Evolutionary conservation across 1,140 invertebrate species (phyloP), one percentile per base, ranked within the genome.

Genomic region (Gryon sp.): DNA sequence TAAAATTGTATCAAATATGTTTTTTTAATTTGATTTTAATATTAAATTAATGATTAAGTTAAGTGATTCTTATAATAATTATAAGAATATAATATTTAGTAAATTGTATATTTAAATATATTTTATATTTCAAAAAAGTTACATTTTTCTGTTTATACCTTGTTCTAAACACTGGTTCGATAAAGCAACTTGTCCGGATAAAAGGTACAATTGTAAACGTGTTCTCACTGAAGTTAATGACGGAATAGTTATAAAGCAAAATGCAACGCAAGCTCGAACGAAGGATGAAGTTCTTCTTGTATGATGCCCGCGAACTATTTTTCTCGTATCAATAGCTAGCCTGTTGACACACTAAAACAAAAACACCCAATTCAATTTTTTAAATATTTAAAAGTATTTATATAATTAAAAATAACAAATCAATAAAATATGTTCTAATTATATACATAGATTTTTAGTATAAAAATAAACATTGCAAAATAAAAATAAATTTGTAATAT

Each of bases 191-290:
- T 98, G 95, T 19, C 95, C 96, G 9, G 94, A 94, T 3, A 96
- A 87, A 40, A 98, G 89, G 89, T 98, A 98, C 11, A 99, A 91
- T 79, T 95, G 92, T 52, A 98, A 90, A 79, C 95, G 92, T 15
- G 91, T 90, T 62, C 93, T 90, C 4, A 93, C 90, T 66, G 94
- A 94, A 65, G 91, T 91, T 77, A 99, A 92, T 4, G 97, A 98
- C 15, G 98, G 98, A 88, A 98, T 96, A 0, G 97, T 99, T 26
- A 99, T 98, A 84, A 94, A 99, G 87, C 93, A 94, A 88, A 96
- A 99, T 0, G 98, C 97, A 45, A 95, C 93, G 90, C 97, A 99
- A n/a, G 97, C 97, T 78, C 95, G 92, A 18, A 96, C 93, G 90
- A 98, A 97, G 59, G 95, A 92, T 2, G 91, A 91, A 0, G 95